Evolutionary conservation across 1,140 invertebrate species (phyloP).

Genomic region (Eriosoma lanigerum): DNA sequence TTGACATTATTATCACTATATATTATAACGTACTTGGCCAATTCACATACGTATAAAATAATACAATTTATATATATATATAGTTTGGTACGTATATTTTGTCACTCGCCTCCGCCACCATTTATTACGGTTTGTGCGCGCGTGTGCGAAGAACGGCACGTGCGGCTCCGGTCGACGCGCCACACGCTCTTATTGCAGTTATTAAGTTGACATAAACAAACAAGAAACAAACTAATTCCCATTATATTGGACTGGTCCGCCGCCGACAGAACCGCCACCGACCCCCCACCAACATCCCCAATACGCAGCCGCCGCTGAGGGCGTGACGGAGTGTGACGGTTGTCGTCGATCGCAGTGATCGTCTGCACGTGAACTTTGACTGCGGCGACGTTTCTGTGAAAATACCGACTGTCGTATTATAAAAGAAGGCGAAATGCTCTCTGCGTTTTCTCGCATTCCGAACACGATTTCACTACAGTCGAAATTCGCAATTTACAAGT

Average conservation of each 20-base stretch:
- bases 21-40: too few species aligned
- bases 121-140: neutral
- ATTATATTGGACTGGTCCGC: slow-evolving; percentile 39
- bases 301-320: neutral
- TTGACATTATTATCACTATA: slow-evolving; percentile 45
- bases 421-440: too few species aligned
- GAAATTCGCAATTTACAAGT: too few species aligned
- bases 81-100: slow-evolving; percentile 4
- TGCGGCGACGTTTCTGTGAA: neutral
- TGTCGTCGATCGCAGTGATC: neutral
- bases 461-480: too few species aligned
- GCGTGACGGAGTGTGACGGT: neutral
- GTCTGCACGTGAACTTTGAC: neutral
- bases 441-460: too few species aligned
- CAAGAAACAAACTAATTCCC: slow-evolving; percentile 50
- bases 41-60: too few species aligned
- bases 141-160: slow-evolving; percentile 24
- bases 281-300: too few species aligned
- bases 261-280: neutral
- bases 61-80: neutral
- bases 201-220: slow-evolving; percentile 52
- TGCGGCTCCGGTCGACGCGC: slow-evolving; percentile 26
- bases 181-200: slow-evolving; percentile 39
- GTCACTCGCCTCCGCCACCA: slow-evolving; percentile 15
- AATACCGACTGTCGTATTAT: too few species aligned